Evolutionary conservation across 2,888 invertebrate genomes (phyloP).

Genomic region (Ormyrus thymus): DNA sequence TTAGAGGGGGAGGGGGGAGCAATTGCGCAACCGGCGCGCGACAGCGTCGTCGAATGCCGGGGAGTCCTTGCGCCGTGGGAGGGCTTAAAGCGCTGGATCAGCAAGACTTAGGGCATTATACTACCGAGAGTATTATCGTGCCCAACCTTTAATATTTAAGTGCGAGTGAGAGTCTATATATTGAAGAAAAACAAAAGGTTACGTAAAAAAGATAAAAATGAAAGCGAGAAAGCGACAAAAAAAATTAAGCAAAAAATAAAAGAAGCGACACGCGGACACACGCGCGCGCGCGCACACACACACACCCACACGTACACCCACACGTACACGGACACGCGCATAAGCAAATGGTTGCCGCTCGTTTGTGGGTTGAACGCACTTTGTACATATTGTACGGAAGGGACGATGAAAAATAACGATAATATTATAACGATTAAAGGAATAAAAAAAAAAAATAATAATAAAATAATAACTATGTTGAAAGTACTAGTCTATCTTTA

Average conservation of each 20-base stretch:
- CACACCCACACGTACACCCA: background rate
- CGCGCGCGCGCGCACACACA: background rate
- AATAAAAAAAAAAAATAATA: slow-evolving; percentile 44
- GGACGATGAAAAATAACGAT: slow-evolving; percentile 19
- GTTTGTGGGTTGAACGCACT: slow-evolving; percentile 73
- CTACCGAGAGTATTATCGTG: slow-evolving; percentile 74
- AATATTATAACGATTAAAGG: slow-evolving; percentile 25
- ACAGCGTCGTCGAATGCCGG: slow-evolving; percentile 57
- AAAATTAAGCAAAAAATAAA: slow-evolving; percentile 50
- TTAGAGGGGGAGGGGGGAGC: slow-evolving; percentile 1
- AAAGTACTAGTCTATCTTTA: slow-evolving; percentile 73
- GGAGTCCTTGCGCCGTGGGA: slow-evolving; percentile 20
- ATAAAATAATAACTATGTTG: slow-evolving; percentile 72
- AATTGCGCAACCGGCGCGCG: slow-evolving; percentile 57
- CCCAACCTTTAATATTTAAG: slow-evolving; percentile 75
- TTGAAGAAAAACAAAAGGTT: slow-evolving; percentile 63
- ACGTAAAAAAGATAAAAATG: slow-evolving; percentile 50
- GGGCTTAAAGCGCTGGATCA: slow-evolving; percentile 65
- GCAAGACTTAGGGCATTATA: slow-evolving; percentile 75
- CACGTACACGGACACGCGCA: slow-evolving; percentile 4
- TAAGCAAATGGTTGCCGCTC: slow-evolving; percentile 66
- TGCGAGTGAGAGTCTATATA: slow-evolving; percentile 72
- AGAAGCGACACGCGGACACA: background rate
- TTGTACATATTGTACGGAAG: slow-evolving; percentile 72
- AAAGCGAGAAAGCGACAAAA: slow-evolving; percentile 39